Evolutionary conservation across 2,113 vertebrate species (phyloP), one percentile per base, ranked within the genome.

Genomic region (Loxodonta africana): DNA sequence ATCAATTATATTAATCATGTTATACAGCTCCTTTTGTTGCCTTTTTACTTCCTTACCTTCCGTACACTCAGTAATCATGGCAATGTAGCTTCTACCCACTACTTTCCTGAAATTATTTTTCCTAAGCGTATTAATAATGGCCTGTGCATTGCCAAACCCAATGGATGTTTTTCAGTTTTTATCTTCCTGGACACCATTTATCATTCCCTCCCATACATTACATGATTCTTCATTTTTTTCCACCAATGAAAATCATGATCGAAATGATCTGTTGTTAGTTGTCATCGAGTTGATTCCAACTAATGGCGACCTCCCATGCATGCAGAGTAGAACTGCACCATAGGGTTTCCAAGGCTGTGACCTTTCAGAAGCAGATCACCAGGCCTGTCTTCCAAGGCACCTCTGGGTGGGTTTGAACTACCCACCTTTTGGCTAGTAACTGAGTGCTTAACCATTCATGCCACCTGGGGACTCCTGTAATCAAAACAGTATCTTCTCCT

Each of bases 191-290:
- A 94, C 33, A 85, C 10, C n/a, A 69, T 76, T 90, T 69, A 44
- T 88, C 17, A 91, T 88, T 93, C 48, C 51, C 11, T 89, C 57
- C 25, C 28, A 89, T 90, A 80, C 62, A n/a, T 67, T 96, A 78
- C 25, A 48, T 69, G 57, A 84, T 88, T 33, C 28, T 25, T 97
- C 28, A 1, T 57, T 57, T 37, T 91, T 76, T 91, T 77, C 89
- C 83, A 74, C 73, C 85, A 92, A 71, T 86, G 80, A 96, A 93
- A 85, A 82, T 87, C 15, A 97, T 76, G 62, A 93, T 74, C n/a
- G 41, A 44, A n/a, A 41, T 41, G 73, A 73, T 67, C 6, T 28
- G 30, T 33, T 30, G 28, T 69, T 33, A 30, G 28, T 8, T 69
- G 65, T 12, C 30, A 33, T 69, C 30, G 6, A 33, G 12, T 69